Evolutionary conservation across 1,140 invertebrate species (phyloP).

Genomic region (Pinna nobilis): DNA sequence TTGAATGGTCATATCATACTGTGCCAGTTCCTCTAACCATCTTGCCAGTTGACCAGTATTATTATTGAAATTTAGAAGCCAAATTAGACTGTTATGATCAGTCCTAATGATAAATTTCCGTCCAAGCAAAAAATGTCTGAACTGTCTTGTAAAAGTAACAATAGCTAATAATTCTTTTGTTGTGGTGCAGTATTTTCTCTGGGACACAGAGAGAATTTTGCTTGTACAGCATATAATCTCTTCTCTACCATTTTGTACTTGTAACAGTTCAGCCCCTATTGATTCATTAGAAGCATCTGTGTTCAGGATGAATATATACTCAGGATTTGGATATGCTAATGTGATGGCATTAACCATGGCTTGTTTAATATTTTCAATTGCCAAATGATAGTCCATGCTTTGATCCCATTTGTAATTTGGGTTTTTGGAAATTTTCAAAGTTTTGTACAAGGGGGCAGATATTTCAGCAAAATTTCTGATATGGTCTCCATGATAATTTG

Average conservation of each 20-base stretch:
- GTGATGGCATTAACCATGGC: not conserved
- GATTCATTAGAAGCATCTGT: not conserved
- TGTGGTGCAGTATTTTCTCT: slow-evolving; percentile 50
- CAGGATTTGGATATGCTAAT: not conserved
- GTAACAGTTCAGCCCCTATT: slow-evolving; percentile 4
- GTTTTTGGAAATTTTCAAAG: not conserved
- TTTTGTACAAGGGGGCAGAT: not conserved
- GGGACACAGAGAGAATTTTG: slow-evolving; percentile 19
- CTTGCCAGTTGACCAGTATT: slow-evolving; percentile 51
- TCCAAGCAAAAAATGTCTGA: slow-evolving; percentile 49
- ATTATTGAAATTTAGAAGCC: slow-evolving; percentile 32
- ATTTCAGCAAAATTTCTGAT: not conserved
- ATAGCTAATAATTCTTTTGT: slow-evolving; percentile 52
- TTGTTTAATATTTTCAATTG: not conserved
- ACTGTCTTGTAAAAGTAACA: slow-evolving; percentile 26
- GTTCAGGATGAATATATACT: slow-evolving; percentile 11
- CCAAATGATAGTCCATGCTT: not conserved
- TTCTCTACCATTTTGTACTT: slow-evolving; percentile 6
- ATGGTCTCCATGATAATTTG: slow-evolving; percentile 30
- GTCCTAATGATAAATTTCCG: slow-evolving; percentile 46
- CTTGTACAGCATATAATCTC: slow-evolving; percentile 23
- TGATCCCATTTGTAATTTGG: not conserved
- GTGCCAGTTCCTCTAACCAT: slow-evolving; percentile 51
- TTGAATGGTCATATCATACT: slow-evolving; percentile 53
- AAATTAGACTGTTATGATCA: slow-evolving; percentile 39